Conservation (phyloP, 2,797 vertebrate genomes). For the Chelon auratus region DNA sequence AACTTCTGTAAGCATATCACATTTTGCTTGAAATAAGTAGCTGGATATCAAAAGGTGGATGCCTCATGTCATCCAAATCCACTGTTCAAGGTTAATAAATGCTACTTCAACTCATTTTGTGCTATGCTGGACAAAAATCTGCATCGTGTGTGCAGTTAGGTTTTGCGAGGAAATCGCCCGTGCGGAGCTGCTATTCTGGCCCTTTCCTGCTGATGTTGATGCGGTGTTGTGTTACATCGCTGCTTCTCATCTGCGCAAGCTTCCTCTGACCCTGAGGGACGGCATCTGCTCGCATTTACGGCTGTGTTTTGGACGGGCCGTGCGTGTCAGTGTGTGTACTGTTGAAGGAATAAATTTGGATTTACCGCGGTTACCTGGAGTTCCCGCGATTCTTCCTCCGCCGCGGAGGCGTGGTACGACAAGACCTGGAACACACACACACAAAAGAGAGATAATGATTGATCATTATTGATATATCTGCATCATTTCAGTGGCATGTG, state of each 20-base stretch:
- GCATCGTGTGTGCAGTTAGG: neutral
- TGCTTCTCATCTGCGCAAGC: neutral
- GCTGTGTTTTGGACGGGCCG: neutral
- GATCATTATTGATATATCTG: too few species aligned
- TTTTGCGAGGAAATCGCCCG: neutral
- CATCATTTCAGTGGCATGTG: too few species aligned
- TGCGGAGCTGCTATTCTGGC: constrained; percentile 10
- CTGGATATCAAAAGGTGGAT: neutral
- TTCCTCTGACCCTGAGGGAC: constrained; percentile 41
- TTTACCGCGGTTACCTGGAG: constrained; percentile 96
- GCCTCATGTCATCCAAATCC: neutral
- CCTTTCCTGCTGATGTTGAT: constrained; percentile 29
- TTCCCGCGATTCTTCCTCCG: constrained; percentile 92
- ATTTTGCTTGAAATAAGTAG: too few species aligned
- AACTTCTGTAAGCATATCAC: too few species aligned
- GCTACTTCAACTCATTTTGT: neutral
- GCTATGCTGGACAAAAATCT: neutral
- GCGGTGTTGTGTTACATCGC: constrained; percentile 38
- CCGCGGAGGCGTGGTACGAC: constrained; percentile 94
- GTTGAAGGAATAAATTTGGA: constrained; percentile 69
- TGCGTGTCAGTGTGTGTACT: constrained; percentile 22
- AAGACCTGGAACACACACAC: constrained; percentile 86
- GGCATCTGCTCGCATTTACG: constrained; percentile 9
- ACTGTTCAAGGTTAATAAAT: neutral
- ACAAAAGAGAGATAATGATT: neutral